Evolutionary conservation across 2,888 invertebrate genomes (phyloP), one percentile per base, ranked within the genome.

Genomic region (Drosophila kambysellisi): DNA sequence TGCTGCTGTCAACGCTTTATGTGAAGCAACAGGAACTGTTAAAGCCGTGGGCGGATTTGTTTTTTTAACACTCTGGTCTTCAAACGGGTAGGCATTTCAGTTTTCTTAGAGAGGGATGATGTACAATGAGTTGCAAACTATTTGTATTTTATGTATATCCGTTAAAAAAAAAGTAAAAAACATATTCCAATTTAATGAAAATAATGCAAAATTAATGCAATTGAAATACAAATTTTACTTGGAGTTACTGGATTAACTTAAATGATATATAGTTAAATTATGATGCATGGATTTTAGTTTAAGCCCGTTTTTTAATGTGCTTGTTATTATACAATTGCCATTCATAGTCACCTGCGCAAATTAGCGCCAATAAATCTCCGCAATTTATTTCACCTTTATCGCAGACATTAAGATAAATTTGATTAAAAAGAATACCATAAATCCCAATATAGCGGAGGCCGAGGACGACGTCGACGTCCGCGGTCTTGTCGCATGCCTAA

Each of bases 321-420:
- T 54, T 25, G 25, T 25, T 46, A 12, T 63, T 63, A 41, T 29
- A 37, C 56, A 46, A 41, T 48, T 51, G 30, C 29, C 68, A 61
- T 56, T 56, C 46, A 39, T 39, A 65, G 64, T 74, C 67, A 65
- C 59, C 58, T 54, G 58, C 60, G 65, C 74, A 75, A 82, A 83
- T 82, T 85, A 82, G 83, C 83, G 74, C 65, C 66, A 78, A 83
- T 83, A 83, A 83, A 83, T 83, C 85, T 82, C 35, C 20, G 72
- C 78, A 69, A 79, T 79, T 88, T 86, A 86, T 88, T 88, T 77
- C 60, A 83, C 81, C 83, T 86, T 86, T 88, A 88, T 86, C 86
- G 74, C 82, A 58, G 73, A 62, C 86, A 88, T 80, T 86, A 81
- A 77, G 77, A 86, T 76, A 82, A 82, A 88, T 84, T 82, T 78